phyloP scores from a whole-genome alignment of 2,888 invertebrate species.

The Eupithecia vulgata region DNA sequence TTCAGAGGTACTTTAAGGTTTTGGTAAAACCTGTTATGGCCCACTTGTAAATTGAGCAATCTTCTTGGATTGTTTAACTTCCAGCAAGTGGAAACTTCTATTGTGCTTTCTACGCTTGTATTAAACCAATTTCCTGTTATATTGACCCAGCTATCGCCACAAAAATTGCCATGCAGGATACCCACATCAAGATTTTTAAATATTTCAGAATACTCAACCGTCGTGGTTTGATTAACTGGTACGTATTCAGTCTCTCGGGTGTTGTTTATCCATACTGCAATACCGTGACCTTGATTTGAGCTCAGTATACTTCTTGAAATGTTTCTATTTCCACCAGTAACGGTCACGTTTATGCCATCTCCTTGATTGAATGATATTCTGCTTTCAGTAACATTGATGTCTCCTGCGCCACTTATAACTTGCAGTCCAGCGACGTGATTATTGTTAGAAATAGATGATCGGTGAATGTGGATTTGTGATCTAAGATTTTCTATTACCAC shows the following conservation, averaged over 20 bases:
- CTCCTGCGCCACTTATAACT: conserved; percentile 95
- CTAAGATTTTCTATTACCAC: conserved; percentile 95
- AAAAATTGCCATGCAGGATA: conserved; percentile 96
- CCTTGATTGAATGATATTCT: conserved; percentile 95
- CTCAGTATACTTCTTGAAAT: conserved; percentile 93
- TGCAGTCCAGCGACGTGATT: conserved; percentile 96
- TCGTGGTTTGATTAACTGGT: conserved; percentile 92
- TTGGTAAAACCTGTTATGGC: conserved; percentile 92
- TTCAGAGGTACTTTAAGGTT: conserved; percentile 90
- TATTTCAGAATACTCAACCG: conserved; percentile 93
- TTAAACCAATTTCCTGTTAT: conserved; percentile 96
- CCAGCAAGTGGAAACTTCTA: conserved; percentile 95
- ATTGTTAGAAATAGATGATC: conserved; percentile 92
- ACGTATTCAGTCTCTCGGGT: conserved; percentile 90
- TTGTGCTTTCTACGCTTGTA: conserved; percentile 89
- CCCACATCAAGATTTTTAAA: conserved; percentile 94
- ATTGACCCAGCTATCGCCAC: conserved; percentile 93
- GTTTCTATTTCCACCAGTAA: conserved; percentile 96
- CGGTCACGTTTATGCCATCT: conserved; percentile 97
- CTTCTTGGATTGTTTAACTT: conserved; percentile 78
- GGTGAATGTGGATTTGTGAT: conserved; percentile 93
- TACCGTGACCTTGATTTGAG: conserved; percentile 94
- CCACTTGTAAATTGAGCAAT: conserved; percentile 88
- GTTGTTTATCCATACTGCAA: conserved; percentile 95
- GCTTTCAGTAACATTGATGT: conserved; percentile 96